Conservation (phyloP, 2,888 invertebrate species). For the Charanyca ferruginea region DNA sequence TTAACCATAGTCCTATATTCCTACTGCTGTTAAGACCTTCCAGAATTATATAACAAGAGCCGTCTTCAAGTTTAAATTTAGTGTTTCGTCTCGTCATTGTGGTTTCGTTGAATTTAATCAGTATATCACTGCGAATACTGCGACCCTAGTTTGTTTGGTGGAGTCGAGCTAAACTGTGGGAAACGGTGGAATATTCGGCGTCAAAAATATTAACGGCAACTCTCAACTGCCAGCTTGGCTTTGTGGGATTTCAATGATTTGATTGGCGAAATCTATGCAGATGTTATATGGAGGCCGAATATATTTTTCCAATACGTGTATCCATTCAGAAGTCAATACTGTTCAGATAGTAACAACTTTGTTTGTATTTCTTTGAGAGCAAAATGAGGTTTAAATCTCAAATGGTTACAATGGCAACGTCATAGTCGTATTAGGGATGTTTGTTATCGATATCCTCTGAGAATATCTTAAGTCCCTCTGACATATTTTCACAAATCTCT, state of each 20-base stretch:
- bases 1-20: constrained; percentile 84
- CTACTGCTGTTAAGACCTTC: constrained; percentile 77
- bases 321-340: constrained; percentile 22
- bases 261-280: constrained; percentile 54
- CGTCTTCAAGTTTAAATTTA: constrained; percentile 71
- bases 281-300: constrained; percentile 40
- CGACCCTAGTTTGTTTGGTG: constrained; percentile 46
- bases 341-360: constrained; percentile 25
- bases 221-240: constrained; percentile 43
- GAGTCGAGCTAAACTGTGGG: constrained; percentile 30
- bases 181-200: constrained; percentile 34
- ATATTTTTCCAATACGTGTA: constrained; percentile 47
- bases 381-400: constrained; percentile 24
- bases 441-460: constrained; percentile 33
- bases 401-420: constrained; percentile 21
- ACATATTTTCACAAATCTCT: constrained; percentile 25
- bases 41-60: constrained; percentile 74
- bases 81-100: constrained; percentile 70
- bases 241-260: constrained; percentile 43
- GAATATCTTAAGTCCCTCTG: constrained; percentile 11
- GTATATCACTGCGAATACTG: constrained; percentile 54
- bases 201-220: constrained; percentile 40
- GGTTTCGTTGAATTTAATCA: constrained; percentile 65
- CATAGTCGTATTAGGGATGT: constrained; percentile 14
- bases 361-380: constrained; percentile 42